These are phyloP conservation scores for Megatriorchis doriae DNA, from an alignment of 2,113 vertebrate genomes.

Conservation along the genomic window DNA sequence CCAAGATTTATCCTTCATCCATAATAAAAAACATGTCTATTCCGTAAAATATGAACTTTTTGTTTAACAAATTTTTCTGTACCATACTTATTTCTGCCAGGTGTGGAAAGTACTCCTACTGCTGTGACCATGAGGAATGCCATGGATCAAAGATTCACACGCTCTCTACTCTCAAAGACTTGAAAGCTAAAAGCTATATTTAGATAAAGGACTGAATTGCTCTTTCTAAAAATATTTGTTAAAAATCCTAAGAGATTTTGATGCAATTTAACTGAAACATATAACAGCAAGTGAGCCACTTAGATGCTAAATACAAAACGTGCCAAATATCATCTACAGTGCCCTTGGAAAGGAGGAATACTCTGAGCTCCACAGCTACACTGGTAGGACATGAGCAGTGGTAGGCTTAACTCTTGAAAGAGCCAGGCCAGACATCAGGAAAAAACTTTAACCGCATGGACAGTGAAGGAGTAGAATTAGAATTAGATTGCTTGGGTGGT, in stretches of 20 bases:
- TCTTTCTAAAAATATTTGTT: slow-evolving; percentile 18
- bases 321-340: not conserved
- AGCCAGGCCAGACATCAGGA: not conserved
- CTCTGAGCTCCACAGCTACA: not conserved
- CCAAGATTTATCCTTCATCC: not conserved
- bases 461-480: not conserved
- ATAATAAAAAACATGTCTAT: not conserved
- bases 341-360: not conserved
- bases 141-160: not conserved
- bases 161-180: not conserved
- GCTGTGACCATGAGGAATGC: not conserved
- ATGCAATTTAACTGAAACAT: not conserved
- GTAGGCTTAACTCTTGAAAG: not conserved
- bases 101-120: not conserved
- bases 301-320: not conserved
- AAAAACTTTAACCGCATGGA: not conserved
- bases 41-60: not conserved
- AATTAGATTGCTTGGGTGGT: not conserved
- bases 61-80: not conserved
- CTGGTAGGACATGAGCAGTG: accelerated
- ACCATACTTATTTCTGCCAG: not conserved
- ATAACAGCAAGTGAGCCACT: not conserved
- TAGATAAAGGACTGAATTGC: not conserved
- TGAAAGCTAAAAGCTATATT: slow-evolving; percentile 2
- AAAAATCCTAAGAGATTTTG: not conserved